Evolutionary conservation across 1,140 invertebrate species (phyloP).

Genomic region (Papilio glaucus): DNA sequence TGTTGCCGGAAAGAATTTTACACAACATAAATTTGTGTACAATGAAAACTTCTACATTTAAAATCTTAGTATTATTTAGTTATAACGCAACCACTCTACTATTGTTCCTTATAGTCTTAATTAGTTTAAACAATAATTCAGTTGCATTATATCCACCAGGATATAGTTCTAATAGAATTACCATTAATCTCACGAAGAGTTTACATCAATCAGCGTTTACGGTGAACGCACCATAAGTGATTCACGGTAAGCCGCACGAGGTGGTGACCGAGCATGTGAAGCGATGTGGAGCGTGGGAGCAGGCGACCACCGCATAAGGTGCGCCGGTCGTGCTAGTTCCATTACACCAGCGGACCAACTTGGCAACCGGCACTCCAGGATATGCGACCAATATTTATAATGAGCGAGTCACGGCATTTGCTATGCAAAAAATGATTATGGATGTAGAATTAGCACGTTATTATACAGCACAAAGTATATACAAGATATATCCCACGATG

Average conservation of each 20-base stretch:
- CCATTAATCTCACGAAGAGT: background rate
- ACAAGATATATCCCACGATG: too few relatives aligned
- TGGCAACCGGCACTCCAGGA: conserved; percentile 19
- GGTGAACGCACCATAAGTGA: background rate
- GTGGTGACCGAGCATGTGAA: background rate
- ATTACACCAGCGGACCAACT: conserved; percentile 18
- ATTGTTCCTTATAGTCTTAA: background rate
- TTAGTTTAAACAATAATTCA: background rate
- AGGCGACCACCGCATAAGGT: conserved; percentile 17
- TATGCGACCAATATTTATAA: conserved; percentile 28
- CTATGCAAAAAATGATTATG: background rate
- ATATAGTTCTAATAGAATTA: background rate
- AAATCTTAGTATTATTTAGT: background rate
- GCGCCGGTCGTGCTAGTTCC: conserved; percentile 16
- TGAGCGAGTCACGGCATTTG: background rate
- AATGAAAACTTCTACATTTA: background rate
- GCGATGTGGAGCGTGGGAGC: conserved; percentile 28
- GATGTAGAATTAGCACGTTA: too few relatives aligned
- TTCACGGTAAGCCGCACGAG: background rate
- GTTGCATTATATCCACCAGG: background rate
- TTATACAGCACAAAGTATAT: too few relatives aligned
- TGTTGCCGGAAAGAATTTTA: background rate
- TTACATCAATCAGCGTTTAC: too few relatives aligned
- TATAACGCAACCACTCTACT: background rate
- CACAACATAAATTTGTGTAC: conserved; percentile 6